These are phyloP conservation scores for Dyspetes luteomarginatus DNA, from an alignment of 2,888 invertebrate species.

Conservation along the genomic window DNA sequence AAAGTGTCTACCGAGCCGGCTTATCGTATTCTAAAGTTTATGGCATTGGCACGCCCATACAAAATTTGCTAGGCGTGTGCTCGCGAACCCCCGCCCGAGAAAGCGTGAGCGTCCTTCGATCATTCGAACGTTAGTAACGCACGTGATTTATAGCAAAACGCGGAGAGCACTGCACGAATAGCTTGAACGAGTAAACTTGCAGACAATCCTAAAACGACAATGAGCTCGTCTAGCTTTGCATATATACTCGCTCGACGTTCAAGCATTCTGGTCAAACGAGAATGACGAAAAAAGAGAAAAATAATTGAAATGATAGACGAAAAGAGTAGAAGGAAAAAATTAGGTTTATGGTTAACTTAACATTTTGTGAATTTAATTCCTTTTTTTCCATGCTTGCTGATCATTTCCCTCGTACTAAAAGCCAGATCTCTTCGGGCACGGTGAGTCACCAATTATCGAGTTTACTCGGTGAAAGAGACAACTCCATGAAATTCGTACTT, in stretches of 20 bases:
- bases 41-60: conserved; percentile 80
- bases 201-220: conserved; percentile 3
- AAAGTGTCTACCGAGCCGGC: conserved; percentile 80
- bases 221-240: background rate
- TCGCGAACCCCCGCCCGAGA: conserved; percentile 25
- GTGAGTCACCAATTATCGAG: conserved; percentile 70
- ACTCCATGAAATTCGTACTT: conserved; percentile 75
- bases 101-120: conserved; percentile 59
- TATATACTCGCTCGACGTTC: background rate
- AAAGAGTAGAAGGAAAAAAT: background rate
- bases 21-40: conserved; percentile 82
- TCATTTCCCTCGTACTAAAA: conserved; percentile 30
- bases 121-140: conserved; percentile 29
- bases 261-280: background rate
- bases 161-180: conserved; percentile 1
- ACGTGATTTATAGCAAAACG: conserved; percentile 51
- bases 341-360: conserved; percentile 28
- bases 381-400: conserved; percentile 4
- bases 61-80: conserved; percentile 75
- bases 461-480: conserved; percentile 74
- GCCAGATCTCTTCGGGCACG: conserved; percentile 39
- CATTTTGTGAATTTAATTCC: conserved; percentile 25
- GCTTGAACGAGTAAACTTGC: background rate
- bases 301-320: background rate
- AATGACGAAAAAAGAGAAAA: background rate